A percentile compares a stretch with the other conserved stretches of the same genome.
phyloP scores from a whole-genome alignment of 2,888 invertebrate species.

The Drosophila subsilvestris region DNA sequence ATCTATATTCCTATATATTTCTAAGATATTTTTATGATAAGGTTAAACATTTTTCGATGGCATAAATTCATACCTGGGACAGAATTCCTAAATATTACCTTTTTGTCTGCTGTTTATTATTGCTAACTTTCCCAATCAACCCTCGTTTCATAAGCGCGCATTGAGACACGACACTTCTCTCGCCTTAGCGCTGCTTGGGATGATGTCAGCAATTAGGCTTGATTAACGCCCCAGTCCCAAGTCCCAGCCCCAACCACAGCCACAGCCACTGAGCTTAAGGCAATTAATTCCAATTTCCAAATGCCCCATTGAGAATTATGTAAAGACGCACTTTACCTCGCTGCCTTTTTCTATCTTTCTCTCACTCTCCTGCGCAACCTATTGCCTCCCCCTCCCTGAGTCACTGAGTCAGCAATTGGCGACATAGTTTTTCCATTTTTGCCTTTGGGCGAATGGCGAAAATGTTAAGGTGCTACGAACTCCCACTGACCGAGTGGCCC shows the following conservation, averaged over 20 bases:
- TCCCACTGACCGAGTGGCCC: conserved; percentile 61
- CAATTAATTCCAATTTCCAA: conserved; percentile 64
- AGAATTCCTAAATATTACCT: no score
- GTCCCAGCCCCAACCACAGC: background rate
- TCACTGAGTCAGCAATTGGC: background rate
- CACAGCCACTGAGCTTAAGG: conserved; percentile 14
- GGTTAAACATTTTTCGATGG: no score
- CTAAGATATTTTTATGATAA: no score
- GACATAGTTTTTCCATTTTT: background rate
- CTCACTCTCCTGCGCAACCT: background rate
- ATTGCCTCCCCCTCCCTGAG: no score
- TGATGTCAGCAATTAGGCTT: conserved; percentile 1
- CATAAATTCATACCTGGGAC: no score
- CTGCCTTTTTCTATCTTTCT: no score
- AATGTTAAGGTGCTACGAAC: conserved; percentile 71
- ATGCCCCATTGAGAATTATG: conserved; percentile 50
- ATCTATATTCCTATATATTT: no score
- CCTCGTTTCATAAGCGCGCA: background rate
- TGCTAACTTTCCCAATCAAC: background rate
- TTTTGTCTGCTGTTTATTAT: no score
- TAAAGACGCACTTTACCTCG: conserved; percentile 61
- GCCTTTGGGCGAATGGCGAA: conserved; percentile 18
- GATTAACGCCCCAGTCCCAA: background rate
- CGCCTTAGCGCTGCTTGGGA: background rate
- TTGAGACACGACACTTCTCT: background rate